These are phyloP conservation scores for Parus major DNA, from an alignment of 2,113 vertebrate genomes.

Conservation along the genomic window DNA sequence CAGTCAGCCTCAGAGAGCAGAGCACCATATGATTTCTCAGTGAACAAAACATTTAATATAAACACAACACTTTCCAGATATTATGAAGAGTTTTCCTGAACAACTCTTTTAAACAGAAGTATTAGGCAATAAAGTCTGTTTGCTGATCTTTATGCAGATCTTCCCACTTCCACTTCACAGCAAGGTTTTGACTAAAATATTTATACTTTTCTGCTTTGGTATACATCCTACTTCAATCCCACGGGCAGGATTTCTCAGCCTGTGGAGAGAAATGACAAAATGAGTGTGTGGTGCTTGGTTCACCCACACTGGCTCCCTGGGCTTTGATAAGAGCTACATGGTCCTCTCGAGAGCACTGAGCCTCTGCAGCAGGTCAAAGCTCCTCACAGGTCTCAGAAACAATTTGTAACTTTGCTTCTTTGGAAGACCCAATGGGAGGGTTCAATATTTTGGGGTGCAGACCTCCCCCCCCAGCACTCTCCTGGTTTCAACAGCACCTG, in stretches of 20 bases:
- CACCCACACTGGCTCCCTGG: neutral
- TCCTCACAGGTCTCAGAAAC: neutral
- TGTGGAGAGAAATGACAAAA: neutral
- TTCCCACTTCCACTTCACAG: constrained; percentile 27
- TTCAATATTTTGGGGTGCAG: neutral
- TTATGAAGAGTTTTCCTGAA: neutral
- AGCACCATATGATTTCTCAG: constrained; percentile 4
- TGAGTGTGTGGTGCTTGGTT: neutral
- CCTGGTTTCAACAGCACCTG: neutral
- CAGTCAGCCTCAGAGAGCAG: constrained; percentile 5
- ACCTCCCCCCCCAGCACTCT: neutral
- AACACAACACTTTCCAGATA: constrained; percentile 27
- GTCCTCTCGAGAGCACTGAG: neutral
- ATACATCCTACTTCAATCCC: constrained; percentile 9
- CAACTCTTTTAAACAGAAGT: constrained; percentile 34
- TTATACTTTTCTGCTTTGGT: constrained; percentile 53
- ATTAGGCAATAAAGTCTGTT: constrained; percentile 23
- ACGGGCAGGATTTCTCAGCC: neutral
- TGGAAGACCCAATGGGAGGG: neutral
- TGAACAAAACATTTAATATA: constrained; percentile 47
- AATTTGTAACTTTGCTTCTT: neutral
- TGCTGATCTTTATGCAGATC: constrained; percentile 29
- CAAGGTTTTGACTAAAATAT: constrained; percentile 53
- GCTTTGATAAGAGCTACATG: neutral
- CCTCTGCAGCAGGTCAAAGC: neutral